Evolutionary conservation across 2,113 vertebrate species (phyloP).

Genomic region (Pluvialis apricaria): DNA sequence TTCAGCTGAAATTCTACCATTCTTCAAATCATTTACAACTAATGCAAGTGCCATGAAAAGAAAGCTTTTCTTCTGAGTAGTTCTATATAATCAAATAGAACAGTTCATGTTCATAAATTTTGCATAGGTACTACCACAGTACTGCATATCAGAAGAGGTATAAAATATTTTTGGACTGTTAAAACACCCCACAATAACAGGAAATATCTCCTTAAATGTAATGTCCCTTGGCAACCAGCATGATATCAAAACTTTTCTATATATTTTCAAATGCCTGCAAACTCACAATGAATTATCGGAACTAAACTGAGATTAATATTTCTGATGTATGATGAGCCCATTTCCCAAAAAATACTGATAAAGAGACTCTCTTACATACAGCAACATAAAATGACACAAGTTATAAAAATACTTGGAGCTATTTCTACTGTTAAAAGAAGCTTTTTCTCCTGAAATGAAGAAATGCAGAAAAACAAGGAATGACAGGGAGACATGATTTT

Average conservation of each 20-base stretch:
- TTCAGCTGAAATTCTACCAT: neutral
- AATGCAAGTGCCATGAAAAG: neutral
- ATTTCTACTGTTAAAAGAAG: neutral
- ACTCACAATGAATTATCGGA: neutral
- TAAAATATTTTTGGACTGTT: neutral
- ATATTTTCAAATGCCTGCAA: neutral
- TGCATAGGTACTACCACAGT: neutral
- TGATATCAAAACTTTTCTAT: neutral
- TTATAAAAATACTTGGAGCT: neutral
- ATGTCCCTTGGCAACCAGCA: neutral
- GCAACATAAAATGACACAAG: neutral
- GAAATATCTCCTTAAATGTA: neutral
- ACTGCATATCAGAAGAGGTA: neutral
- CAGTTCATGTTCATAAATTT: neutral
- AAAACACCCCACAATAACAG: neutral
- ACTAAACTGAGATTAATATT: neutral
- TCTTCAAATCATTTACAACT: neutral
- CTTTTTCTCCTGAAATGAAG: neutral
- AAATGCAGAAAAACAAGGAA: neutral
- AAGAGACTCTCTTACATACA: neutral
- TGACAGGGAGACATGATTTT: fast-evolving
- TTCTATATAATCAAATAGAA: neutral
- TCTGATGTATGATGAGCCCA: neutral
- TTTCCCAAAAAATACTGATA: neutral
- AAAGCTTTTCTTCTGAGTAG: neutral